Conservation (phyloP, 2,888 invertebrate species). For the Rhodophaea formosa region DNA sequence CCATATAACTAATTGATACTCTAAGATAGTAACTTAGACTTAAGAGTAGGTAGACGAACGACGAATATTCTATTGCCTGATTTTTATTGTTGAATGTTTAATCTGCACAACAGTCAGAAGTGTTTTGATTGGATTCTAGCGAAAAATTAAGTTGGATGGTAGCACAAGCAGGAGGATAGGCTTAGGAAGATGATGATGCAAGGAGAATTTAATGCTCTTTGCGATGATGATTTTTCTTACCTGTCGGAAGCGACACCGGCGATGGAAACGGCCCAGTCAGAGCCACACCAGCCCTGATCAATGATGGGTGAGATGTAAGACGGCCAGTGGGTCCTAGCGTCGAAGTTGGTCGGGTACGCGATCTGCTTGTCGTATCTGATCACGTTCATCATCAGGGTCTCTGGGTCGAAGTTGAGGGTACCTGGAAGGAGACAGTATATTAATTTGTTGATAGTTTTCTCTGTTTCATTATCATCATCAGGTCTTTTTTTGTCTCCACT, state of each 20-base stretch:
- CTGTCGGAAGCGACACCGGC: constrained; percentile 90
- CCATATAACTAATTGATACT: too few relatives aligned
- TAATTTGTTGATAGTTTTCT: neutral
- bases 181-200: too few relatives aligned
- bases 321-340: constrained; percentile 88
- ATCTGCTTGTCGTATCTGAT: constrained; percentile 82
- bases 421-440: constrained; percentile 50
- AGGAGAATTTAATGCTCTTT: too few relatives aligned
- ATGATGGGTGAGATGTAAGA: constrained; percentile 84
- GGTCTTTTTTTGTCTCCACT: too few relatives aligned
- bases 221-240: constrained; percentile 58
- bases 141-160: too few relatives aligned
- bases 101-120: too few relatives aligned
- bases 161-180: too few relatives aligned
- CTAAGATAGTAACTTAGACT: too few relatives aligned
- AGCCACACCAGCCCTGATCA: constrained; percentile 91
- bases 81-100: too few relatives aligned
- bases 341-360: constrained; percentile 86
- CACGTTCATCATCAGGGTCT: constrained; percentile 81
- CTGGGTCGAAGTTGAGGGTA: constrained; percentile 72
- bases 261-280: constrained; percentile 96
- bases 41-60: too few relatives aligned
- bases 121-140: too few relatives aligned
- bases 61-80: too few relatives aligned
- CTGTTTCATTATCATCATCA: neutral